Conservation (phyloP, 1,140 invertebrate genomes). For the silkworm (Bombyx mori) region ASM3026992v2 NC_085114.1:7353001-7353500, state of each 20-base stretch:
- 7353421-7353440: conserved; percentile 74
- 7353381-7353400: conserved; percentile 71
- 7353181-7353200: conserved; percentile 79
- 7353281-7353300: not conserved
- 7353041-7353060: no score
- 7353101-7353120: conserved; percentile 32
- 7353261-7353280: not conserved
- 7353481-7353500: conserved; percentile 81
- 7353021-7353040: no score
- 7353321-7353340: no score
- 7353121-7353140: conserved; percentile 62
- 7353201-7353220: conserved; percentile 74
- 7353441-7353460: conserved; percentile 71
- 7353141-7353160: conserved; percentile 75
- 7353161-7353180: conserved; percentile 79
- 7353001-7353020: no score
- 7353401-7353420: conserved; percentile 76
- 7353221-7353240: conserved; percentile 67
- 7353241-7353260: conserved; percentile 40
- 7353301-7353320: no score
- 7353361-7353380: no score
- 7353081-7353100: no score
- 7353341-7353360: no score
- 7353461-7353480: conserved; percentile 79
- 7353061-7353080: no score